These are phyloP conservation scores for Coregonus sp. DNA, from an alignment of 2,797 vertebrate genomes.

Conservation along the genomic window DNA sequence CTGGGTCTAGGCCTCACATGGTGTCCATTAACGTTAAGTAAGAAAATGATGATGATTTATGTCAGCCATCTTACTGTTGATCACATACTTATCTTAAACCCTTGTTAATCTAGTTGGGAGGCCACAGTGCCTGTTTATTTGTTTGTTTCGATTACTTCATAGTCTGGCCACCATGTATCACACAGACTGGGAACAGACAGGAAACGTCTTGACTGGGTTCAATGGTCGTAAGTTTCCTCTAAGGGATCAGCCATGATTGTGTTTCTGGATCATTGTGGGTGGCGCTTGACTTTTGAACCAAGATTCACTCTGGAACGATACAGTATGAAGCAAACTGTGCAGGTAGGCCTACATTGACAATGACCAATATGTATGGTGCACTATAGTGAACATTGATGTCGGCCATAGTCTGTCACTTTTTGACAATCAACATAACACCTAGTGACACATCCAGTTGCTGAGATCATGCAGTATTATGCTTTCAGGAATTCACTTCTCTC, in stretches of 20 bases:
- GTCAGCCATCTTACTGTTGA: conserved; percentile 61
- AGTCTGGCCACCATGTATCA: neutral
- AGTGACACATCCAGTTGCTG: conserved; percentile 1
- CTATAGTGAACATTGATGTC: neutral
- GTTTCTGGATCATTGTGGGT: neutral
- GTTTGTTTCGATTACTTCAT: conserved; percentile 10
- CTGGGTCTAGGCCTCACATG: conserved; percentile 63
- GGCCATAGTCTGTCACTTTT: neutral
- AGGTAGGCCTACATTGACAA: neutral
- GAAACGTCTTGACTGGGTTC: neutral
- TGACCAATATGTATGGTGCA: neutral
- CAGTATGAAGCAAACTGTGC: neutral
- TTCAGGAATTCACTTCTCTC: neutral
- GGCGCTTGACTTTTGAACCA: neutral
- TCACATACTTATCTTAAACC: conserved; percentile 44
- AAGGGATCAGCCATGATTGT: neutral
- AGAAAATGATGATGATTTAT: conserved; percentile 60
- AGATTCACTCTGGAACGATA: neutral
- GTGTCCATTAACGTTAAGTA: conserved; percentile 70
- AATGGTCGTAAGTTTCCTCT: neutral
- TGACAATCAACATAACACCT: neutral
- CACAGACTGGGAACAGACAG: neutral
- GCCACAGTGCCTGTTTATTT: neutral
- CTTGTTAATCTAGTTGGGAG: conserved; percentile 24
- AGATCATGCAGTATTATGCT: conserved; percentile 4